Evolutionary conservation across 2,888 invertebrate genomes (phyloP), one percentile per base, ranked within the genome.

Genomic region (Nemapogon koenigi): DNA sequence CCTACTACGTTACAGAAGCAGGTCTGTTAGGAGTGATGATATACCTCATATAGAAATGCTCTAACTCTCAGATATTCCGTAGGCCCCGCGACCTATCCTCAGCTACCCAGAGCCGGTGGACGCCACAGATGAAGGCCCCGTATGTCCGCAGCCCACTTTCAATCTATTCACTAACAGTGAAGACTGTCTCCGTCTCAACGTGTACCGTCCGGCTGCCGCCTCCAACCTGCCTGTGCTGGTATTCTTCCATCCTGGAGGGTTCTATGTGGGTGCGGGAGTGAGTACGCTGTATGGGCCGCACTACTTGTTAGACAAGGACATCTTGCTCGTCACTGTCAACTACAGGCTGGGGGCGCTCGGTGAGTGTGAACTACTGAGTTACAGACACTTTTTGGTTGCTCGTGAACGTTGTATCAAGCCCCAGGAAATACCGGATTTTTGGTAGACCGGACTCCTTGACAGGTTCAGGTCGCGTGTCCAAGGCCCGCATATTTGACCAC

Each of bases 171-270:
- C 33, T 18, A 62, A 79, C 35, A 78, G 81, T 17, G 88, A 88
- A 47, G 86, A 88, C 53, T 88, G 88, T 47, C 70, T 88, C 1
- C 67, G 78, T 13, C 51, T 88, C 35, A 88, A 88, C 46, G 81
- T 88, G 1, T 87, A 83, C 45, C 81, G 67, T 2, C 66, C 65
- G 0, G 4, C 28, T 4, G 6, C 6, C 4, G 14, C 6, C 4
- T 35, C 46, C 2, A 52, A 38, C 0, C 46, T 62, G 8, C 86
- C 89, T 0, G 89, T 89, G 2, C 64, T 89, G 4, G 81, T 89
- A 1, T 86, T 78, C 57, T 79, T 89, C 42, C 89, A 88, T 59
- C 81, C 84, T 0, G 89, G 89, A 0, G 86, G 81, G n/a, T 88
- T 85, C 57, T 84, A 85, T 53, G 67, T 71, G 0, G 64, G 69